Base-by-base conservation (phyloP, 2,797 vertebrate genomes). In the Sebastes nivosus region DNA sequence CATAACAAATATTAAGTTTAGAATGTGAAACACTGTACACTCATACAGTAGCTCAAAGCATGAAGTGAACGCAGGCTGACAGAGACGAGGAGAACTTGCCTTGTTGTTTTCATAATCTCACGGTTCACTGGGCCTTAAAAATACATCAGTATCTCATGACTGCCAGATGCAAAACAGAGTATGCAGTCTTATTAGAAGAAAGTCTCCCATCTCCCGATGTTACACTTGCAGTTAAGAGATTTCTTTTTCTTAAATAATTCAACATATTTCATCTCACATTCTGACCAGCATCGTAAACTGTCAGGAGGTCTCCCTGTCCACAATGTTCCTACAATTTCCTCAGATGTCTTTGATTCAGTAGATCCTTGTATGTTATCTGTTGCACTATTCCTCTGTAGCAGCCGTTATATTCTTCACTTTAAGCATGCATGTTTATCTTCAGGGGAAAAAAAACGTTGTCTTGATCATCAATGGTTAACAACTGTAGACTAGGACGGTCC, bases 21-120 rank as follows among this genome's bases (percentile, higher is more conserved):
- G 59, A 77, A 81, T 66, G 27, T n/a, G 34, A 84, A 75, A 79
- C 22, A 25, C 67, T 42, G 46, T n/a, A 60, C 52, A 38, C 34
- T 72, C 54, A 66, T 22, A 42, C 5, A 14, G 38, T 42, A 27
- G 61, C 74, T 71, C 24, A 57, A 24, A 63, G 58, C 54, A 64
- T 50, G 32, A 75, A 34, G 73, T 50, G 69, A 80, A 85, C 61
- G 46, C 25, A 65, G 32, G 60, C 63, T 46, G 61, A 81, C 63
- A 29, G 59, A 67, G 25, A 67, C 16, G 7, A 27, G 14, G 22
- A 72, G 69, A 72, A 70, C 54, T 77, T 27, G 68, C 24, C 61
- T 58, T 54, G 64, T 80, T 78, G 42, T 79, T 81, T 82, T 73
- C 72, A 57, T 81, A 72, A 66, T 68, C 18, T 61, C 50, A 75